These are phyloP conservation scores for Mormyrops boulengeri DNA, from an alignment of 2,797 vertebrate genomes.

Conservation along the genomic window DNA sequence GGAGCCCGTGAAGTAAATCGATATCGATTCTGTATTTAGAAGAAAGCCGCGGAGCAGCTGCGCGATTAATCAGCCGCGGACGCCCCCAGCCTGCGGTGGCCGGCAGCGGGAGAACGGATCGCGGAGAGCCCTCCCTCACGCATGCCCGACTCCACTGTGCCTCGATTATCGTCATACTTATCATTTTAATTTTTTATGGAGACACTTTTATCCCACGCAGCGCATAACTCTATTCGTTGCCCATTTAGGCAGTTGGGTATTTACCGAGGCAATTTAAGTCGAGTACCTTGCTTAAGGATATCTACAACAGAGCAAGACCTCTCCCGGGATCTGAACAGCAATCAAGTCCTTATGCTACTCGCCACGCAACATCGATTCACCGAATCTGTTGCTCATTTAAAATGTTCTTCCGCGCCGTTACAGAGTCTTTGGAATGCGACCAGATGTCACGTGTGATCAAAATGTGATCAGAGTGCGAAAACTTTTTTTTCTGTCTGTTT, in stretches of 20 bases:
- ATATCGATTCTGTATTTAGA: not conserved
- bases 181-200: not conserved
- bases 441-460: not conserved
- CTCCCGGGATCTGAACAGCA: not conserved
- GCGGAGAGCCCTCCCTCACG: not conserved
- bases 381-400: not conserved
- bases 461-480: not conserved
- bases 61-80: not conserved
- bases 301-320: not conserved
- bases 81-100: not conserved
- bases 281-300: constrained; percentile 1
- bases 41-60: not conserved
- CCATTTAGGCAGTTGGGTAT: not conserved
- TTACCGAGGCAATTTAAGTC: not conserved
- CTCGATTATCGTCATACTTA: not conserved
- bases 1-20: not conserved
- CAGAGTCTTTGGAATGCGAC: not conserved
- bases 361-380: not conserved
- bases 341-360: not conserved
- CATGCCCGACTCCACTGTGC: not conserved
- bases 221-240: not conserved
- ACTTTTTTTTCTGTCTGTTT: not conserved
- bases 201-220: not conserved
- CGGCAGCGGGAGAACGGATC: not conserved
- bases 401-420: not conserved